Base-by-base conservation (phyloP, 2,888 invertebrate species). In the Drosophila anomelani region DNA sequence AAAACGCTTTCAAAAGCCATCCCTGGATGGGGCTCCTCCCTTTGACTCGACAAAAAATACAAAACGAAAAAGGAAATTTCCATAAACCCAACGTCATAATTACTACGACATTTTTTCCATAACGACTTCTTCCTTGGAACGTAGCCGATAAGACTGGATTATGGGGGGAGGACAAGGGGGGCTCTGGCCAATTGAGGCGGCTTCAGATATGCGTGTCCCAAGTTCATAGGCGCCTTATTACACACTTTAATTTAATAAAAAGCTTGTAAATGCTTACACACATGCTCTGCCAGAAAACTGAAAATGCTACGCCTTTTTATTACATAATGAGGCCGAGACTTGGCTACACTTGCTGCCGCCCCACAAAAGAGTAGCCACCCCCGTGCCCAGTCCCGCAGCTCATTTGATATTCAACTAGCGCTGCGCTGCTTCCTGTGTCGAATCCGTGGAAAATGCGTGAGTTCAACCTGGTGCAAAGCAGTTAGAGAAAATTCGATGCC, bases 231-330 rank as follows among this genome's bases (percentile, higher is more conserved):
- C 83, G 87, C 85, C 87, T 77, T 84, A 81, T 84, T 84, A 80
- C 85, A 80, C 82, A 75, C 82, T 81, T 84, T 84, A 86, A 84
- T 84, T 84, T 86, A 84, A 86, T 84, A 84, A 86, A 83, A 84
- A 86, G 86, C 83, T 75, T 80, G 81, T 81, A 81, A 85, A 79
- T 85, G 85, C 79, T 70, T 85, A 70, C 83, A 71, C 85, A 81
- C 80, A 85, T 80, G 79, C 46, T 29, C 56, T 41, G 56, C 43
- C 47, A 56, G 39, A 46, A 32, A 72, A 55, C 58, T 23, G 57
- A 63, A 64, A 72, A 64, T 41, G 81, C 79, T 79, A 86, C 87
- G 87, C 87, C 80, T 81, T 80, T 83, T 84, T 86, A 84, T 86
- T 84, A 86, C 80, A 77, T 84, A 84, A 84, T 84, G 85, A 84